Percentiles rank a stretch among this genome's conserved stretches.
Evolutionary conservation across 2,888 invertebrate genomes (phyloP).

Genomic region (Ochropacha duplaris): DNA sequence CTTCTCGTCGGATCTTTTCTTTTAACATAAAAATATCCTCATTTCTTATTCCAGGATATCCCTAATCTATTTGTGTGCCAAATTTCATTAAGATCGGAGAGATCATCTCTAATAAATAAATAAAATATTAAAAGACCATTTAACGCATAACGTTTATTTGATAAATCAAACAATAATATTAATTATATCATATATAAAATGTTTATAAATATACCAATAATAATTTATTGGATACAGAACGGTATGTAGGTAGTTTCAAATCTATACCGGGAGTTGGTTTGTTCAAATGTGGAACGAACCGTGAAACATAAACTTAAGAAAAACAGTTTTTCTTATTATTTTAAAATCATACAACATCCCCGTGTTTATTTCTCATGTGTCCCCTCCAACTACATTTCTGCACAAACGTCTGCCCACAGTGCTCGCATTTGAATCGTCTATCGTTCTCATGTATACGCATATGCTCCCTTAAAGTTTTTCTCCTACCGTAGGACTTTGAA

Average conservation of each 20-base stretch:
- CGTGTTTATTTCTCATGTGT: conserved; percentile 38
- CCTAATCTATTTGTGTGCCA: too few relatives aligned
- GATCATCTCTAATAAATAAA: too few relatives aligned
- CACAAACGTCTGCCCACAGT: conserved; percentile 39
- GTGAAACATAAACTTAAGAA: too few relatives aligned
- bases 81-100: too few relatives aligned
- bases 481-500: conserved; percentile 43
- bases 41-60: too few relatives aligned
- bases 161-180: not conserved
- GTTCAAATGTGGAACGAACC: too few relatives aligned
- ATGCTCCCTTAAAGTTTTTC: conserved; percentile 44
- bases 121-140: not conserved
- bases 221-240: not conserved
- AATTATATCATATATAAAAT: not conserved
- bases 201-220: not conserved
- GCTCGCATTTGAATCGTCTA: conserved; percentile 38
- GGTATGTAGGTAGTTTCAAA: not conserved
- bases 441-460: conserved; percentile 47
- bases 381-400: conserved; percentile 45
- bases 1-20: too few relatives aligned
- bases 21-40: too few relatives aligned
- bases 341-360: conserved; percentile 17
- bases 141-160: not conserved
- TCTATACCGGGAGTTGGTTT: too few relatives aligned
- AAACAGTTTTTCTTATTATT: not conserved